Evolutionary conservation across 1,140 invertebrate genomes (phyloP).

Genomic region (Drosophila guanche): DNA sequence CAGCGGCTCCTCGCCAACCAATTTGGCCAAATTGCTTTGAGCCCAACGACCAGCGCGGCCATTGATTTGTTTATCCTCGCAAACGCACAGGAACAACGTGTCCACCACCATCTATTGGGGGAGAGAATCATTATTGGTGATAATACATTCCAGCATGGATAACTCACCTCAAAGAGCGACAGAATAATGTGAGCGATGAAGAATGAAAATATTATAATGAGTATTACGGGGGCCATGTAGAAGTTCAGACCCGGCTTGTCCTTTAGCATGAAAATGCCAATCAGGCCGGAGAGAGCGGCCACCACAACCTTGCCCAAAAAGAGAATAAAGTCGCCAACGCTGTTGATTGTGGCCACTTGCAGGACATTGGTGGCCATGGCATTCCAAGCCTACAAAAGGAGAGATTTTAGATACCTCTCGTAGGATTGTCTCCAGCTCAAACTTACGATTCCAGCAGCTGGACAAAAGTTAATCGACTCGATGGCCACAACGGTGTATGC

Average conservation of each 20-base stretch:
- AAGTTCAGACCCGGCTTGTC: slow-evolving; percentile 89
- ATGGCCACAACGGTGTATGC: slow-evolving; percentile 93
- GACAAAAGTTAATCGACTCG: slow-evolving; percentile 92
- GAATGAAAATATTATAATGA: slow-evolving; percentile 95
- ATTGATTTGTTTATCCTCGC: slow-evolving; percentile 91
- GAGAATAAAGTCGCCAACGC: slow-evolving; percentile 96
- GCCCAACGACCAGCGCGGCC: slow-evolving; percentile 87
- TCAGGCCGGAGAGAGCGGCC: slow-evolving; percentile 89
- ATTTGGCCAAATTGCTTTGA: slow-evolving; percentile 86
- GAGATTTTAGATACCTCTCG: neutral
- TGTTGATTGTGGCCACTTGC: slow-evolving; percentile 95
- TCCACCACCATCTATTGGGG: slow-evolving; percentile 95
- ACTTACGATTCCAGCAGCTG: slow-evolving; percentile 90
- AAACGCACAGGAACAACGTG: slow-evolving; percentile 96
- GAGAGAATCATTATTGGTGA: slow-evolving; percentile 1
- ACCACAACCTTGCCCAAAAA: slow-evolving; percentile 95
- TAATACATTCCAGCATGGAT: neutral
- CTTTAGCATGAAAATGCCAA: slow-evolving; percentile 90
- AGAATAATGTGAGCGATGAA: slow-evolving; percentile 97
- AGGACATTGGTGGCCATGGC: slow-evolving; percentile 92
- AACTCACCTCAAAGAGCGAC: slow-evolving; percentile 94
- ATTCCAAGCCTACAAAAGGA: slow-evolving; percentile 90
- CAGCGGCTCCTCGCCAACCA: slow-evolving; percentile 84
- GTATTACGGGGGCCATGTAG: slow-evolving; percentile 93
- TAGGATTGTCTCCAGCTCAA: neutral